phyloP scores from a whole-genome alignment of 2,888 invertebrate species.

The Drosophila neotestacea region DNA sequence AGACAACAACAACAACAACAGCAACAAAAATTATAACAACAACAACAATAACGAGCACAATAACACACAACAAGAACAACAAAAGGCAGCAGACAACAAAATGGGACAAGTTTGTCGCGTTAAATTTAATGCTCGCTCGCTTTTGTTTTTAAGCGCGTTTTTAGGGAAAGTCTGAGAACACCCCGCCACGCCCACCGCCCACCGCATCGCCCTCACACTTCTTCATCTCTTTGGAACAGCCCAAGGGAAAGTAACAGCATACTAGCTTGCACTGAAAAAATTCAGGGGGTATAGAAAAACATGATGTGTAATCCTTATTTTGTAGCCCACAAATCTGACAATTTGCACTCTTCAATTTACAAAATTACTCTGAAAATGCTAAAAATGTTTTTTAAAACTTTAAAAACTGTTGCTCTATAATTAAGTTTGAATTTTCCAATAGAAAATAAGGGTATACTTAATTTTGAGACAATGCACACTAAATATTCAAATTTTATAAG shows the following conservation, averaged over 20 bases:
- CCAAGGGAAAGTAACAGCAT: conserved; percentile 48
- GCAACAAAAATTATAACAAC: conserved; percentile 21
- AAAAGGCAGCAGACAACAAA: conserved; percentile 46
- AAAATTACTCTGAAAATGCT: too few relatives aligned
- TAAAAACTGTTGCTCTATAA: too few relatives aligned
- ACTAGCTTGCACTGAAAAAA: conserved; percentile 15
- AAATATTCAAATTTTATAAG: too few relatives aligned
- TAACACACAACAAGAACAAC: conserved; percentile 36
- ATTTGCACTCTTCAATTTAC: too few relatives aligned
- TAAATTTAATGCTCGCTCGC: conserved; percentile 73
- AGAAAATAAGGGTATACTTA: too few relatives aligned
- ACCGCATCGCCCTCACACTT: background rate
- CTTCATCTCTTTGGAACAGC: conserved; percentile 1
- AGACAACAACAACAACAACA: conserved; percentile 37
- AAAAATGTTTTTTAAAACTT: too few relatives aligned
- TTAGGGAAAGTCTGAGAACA: conserved; percentile 8
- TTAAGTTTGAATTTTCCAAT: too few relatives aligned
- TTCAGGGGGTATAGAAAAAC: background rate
- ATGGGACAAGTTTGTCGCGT: conserved; percentile 75
- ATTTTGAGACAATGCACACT: too few relatives aligned
- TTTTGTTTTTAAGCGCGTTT: conserved; percentile 72
- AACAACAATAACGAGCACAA: conserved; percentile 28
- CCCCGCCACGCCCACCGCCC: background rate
- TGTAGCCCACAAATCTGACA: too few relatives aligned
- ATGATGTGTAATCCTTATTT: too few relatives aligned